A percentile compares a stretch with the other conserved stretches of the same genome.
These are phyloP conservation scores for Cataglyphis rosenhaueri DNA, from an alignment of 2,888 invertebrate species.

Conservation along the genomic window DNA sequence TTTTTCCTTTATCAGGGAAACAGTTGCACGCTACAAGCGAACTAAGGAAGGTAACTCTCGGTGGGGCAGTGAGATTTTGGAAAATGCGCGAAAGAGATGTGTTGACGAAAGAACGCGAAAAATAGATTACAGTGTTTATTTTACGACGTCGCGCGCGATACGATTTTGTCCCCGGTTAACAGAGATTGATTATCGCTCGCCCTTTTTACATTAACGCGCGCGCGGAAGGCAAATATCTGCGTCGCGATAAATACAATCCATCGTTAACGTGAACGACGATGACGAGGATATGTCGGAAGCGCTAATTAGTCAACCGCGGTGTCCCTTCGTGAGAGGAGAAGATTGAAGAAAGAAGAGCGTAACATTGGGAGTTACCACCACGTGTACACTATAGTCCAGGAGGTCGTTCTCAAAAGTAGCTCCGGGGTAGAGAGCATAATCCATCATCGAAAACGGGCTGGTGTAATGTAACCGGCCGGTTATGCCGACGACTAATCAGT, in stretches of 20 bases:
- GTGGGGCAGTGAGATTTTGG: constrained; percentile 2
- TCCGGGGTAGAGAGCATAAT: constrained; percentile 78
- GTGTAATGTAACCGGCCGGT: constrained; percentile 76
- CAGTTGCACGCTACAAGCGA: constrained; percentile 1
- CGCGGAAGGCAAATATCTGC: not conserved
- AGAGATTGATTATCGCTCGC: constrained; percentile 38
- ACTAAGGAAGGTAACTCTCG: constrained; percentile 10
- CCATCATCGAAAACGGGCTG: constrained; percentile 82
- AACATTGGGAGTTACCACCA: constrained; percentile 37
- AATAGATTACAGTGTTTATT: constrained; percentile 42
- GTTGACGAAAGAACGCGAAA: constrained; percentile 26
- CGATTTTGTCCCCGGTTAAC: constrained; percentile 41
- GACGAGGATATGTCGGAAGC: constrained; percentile 66
- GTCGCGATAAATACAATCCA: constrained; percentile 55
- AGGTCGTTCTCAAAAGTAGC: constrained; percentile 77
- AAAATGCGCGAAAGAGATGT: constrained; percentile 18
- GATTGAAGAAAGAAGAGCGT: constrained; percentile 63
- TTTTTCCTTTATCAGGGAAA: constrained; percentile 13
- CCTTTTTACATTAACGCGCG: constrained; percentile 24
- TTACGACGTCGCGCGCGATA: constrained; percentile 25
- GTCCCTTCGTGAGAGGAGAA: constrained; percentile 51
- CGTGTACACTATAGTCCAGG: constrained; percentile 64
- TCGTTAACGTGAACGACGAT: constrained; percentile 60
- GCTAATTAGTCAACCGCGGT: constrained; percentile 76
- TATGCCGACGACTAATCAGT: constrained; percentile 78